Base-by-base conservation (phyloP, 2,888 invertebrate species). In the Busseola fusca region DNA sequence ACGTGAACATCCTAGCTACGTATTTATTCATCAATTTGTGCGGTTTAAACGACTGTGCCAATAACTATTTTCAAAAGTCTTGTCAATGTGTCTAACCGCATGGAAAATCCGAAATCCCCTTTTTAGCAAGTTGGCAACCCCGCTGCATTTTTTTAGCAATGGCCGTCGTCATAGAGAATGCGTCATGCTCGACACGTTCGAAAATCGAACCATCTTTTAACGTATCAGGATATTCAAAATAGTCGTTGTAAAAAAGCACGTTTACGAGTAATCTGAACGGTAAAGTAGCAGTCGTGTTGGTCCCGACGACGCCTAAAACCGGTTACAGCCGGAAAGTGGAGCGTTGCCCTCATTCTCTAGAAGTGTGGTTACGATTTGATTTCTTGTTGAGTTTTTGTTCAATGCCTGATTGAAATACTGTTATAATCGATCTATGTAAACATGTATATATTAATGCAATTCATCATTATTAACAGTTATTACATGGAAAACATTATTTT, bases 321-420 rank as follows among this genome's bases (percentile, higher is more conserved):
- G 90, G 94, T 94, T 94, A 82, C 72, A 81, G 85, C 86, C 91
- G 88, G 91, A 91, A 94, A 93, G 93, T 94, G 88, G 94, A 92
- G 89, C 94, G 88, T 89, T 93, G 94, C 91, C 93, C 95, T 87
- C 94, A 91, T 93, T 91, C 89, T 88, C 89, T 81, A 87, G 80
- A 87, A 90, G 88, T 86, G 87, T 88, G 88, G 87, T 87, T 86
- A 86, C 87, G 83, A 88, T 91, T 91, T 92, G 91, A 91, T 92
- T 92, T 92, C 93, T 93, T 91, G 91, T 87, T 86, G 85, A 86
- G 81, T 87, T 84, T 84, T 76, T 84, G 82, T 84, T 88, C 85
- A 81, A 83, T 83, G 80, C 78, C 73, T 84, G 84, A 87, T 89
- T 88, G 85, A 86, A 86, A 87, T 89, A 89, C 89, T 86, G 88